Base-by-base conservation (phyloP, 2,888 invertebrate species). In the Drosophila setosimentum region DNA sequence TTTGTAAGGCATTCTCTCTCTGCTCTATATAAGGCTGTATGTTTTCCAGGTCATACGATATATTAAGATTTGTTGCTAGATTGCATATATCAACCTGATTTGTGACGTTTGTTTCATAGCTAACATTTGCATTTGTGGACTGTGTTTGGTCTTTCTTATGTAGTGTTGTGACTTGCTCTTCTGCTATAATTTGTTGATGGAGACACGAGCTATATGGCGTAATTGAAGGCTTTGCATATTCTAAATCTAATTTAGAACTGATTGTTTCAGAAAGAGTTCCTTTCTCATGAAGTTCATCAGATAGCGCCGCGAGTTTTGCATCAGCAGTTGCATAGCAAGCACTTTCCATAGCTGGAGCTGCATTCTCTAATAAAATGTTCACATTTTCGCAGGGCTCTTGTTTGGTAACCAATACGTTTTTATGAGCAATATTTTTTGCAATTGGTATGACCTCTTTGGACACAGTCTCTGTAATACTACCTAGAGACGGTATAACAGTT, bases 171-270 rank as follows among this genome's bases (percentile, higher is more conserved):
- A 79, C 78, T 49, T 82, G 79, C 57, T 91, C 90, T 24, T 80
- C 80, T 76, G 81, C 40, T n/a, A 80, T 53, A 61, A 78, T 76
- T 83, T 87, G 80, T 74, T 91, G 80, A 71, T 75, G 80, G 30
- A 91, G 37, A 68, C 90, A 91, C 83, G 89, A 91, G 83, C 85
- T 91, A 61, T 88, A 83, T 65, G 89, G 78, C 60, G 62, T 80
- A 33, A 84, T 73, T 42, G 73, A 68, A 49, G 87, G 55, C 65
- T 51, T 53, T 13, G 67, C 80, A 48, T 74, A 35, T 55, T 67
- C 59, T 21, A 68, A 48, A 27, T 74, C 64, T n/a, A 58, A 27
- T 60, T 29, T 7, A 16, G 69, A 27, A 21, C 33, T 55, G 40
- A 13, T 51, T 18, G 57, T 62, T 54, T 84, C 73, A 50, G 61